Evolutionary conservation across 2,113 vertebrate genomes (phyloP), one percentile per base, ranked within the genome.

Genomic region (Salvelinus namaycush): DNA sequence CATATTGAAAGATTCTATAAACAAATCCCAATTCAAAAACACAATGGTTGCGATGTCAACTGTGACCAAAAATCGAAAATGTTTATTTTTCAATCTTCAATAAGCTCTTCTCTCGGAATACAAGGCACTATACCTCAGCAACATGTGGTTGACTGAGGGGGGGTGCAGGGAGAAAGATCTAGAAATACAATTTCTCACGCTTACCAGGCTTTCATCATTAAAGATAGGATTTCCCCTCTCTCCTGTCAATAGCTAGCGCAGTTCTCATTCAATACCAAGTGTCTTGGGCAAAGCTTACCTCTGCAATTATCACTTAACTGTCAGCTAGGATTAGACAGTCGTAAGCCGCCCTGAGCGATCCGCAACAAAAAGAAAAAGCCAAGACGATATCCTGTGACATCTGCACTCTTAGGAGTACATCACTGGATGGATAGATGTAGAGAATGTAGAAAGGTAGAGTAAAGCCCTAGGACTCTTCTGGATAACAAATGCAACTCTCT

Each of bases 291-390:
- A 85, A 81, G 83, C 79, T 83, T 68, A 80, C 73, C 84, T 84
- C 75, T 70, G 84, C 87, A 89, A 88, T 91, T 89, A 92, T 90
- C 88, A 92, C 87, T 88, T 86, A 91, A 88, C 88, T 91, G 90
- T 90, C 88, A 92, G 83, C 81, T 66, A 80, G 89, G 89, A 91
- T 91, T 91, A 91, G 76, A 78, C 2, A 22, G 78, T 82, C 18
- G 75, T 87, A 91, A 90, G 83, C 83, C 77, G 83, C 80, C 54
- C 67, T 83, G 79, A 85, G 85, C 81, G 75, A 89, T 87, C 83
- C 74, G 75, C 74, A 89, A 79, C 73, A 79, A 62, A 73, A 74
- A 81, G 18, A 48, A 62, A 84, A 79, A 81, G 76, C 62, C 76
- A 51, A 39, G 18, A 75, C 87, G 81, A 87, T 81, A 79, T 74